These are phyloP conservation scores for Fragum fragum DNA, from an alignment of 2,888 invertebrate species.

Conservation along the genomic window DNA sequence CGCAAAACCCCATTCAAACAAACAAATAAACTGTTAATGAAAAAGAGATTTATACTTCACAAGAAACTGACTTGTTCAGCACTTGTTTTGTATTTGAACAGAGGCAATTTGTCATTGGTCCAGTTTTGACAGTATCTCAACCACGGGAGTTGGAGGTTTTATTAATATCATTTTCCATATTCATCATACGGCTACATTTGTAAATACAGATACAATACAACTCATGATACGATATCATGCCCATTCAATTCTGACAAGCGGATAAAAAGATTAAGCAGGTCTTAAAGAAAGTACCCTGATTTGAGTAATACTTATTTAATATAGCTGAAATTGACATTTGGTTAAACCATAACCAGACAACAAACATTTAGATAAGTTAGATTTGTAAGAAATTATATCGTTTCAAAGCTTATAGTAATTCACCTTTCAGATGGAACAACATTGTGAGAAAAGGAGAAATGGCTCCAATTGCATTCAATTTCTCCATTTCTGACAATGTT, in stretches of 20 bases:
- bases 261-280: conserved; percentile 60
- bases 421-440: too few species aligned
- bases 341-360: not conserved
- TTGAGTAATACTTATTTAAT: conserved; percentile 63
- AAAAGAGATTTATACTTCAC: too few species aligned
- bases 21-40: too few species aligned
- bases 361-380: too few species aligned
- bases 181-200: conserved; percentile 23
- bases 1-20: too few species aligned
- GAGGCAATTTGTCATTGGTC: conserved; percentile 33
- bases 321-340: conserved; percentile 56
- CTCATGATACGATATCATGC: conserved; percentile 56
- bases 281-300: conserved; percentile 58
- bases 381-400: too few species aligned
- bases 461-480: too few species aligned
- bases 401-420: too few species aligned
- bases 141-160: conserved; percentile 12
- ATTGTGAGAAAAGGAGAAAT: too few species aligned
- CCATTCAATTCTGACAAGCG: conserved; percentile 43
- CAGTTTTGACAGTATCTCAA: conserved; percentile 24
- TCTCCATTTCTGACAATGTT: too few species aligned
- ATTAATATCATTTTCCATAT: conserved; percentile 52
- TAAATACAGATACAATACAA: conserved; percentile 54
- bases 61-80: conserved; percentile 31
- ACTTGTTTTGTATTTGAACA: conserved; percentile 29